Evolutionary conservation across 2,113 vertebrate species (phyloP), one percentile per base, ranked within the genome.

Genomic region (Eleginops maclovinus): DNA sequence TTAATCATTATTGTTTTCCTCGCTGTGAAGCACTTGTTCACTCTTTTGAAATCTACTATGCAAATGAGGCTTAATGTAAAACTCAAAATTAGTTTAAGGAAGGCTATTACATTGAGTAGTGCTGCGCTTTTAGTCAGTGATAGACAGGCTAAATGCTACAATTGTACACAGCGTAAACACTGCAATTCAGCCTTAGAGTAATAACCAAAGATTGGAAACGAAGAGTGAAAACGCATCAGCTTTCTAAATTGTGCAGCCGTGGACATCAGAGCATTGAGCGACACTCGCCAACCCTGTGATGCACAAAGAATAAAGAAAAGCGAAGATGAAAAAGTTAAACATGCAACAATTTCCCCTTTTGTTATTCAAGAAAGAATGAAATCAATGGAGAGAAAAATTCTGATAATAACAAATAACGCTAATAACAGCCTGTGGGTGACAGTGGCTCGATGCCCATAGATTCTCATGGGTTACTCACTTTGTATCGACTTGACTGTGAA

Each of bases 331-430:
- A 36, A 36, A 36, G 31, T 36, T 36, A 36, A 82, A 80, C 43
- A 50, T 59, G 59, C 53, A 77, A 61, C 80, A 82, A 86, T 84
- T 83, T 83, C 68, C 16, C n/a, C 83, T 81, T 88, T 90, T 88
- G 87, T 85, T 68, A 59, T 64, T 24, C 53, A 54, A 83, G 75
- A 75, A 84, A 77, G 61, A 53, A 58, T 63, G 2, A 67, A 89
- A 89, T 93, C 85, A 74, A 91, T 88, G 31, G 13, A 0, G 26
- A 77, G 88, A 92, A 87, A 89, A 92, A 83, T 81, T 65, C 86
- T 84, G 88, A 90, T 91, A 92, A 94, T 93, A 90, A 91, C 84
- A 90, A 90, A 90, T 90, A 93, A 90, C 80, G 44, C 80, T 84
- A 82, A 90, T 84, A 88, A 82, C 66, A 66, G 82, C 79, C 70